Evolutionary conservation across 1,140 invertebrate species (phyloP), one percentile per base, ranked within the genome.

Genomic region (Myzus persicae): DNA sequence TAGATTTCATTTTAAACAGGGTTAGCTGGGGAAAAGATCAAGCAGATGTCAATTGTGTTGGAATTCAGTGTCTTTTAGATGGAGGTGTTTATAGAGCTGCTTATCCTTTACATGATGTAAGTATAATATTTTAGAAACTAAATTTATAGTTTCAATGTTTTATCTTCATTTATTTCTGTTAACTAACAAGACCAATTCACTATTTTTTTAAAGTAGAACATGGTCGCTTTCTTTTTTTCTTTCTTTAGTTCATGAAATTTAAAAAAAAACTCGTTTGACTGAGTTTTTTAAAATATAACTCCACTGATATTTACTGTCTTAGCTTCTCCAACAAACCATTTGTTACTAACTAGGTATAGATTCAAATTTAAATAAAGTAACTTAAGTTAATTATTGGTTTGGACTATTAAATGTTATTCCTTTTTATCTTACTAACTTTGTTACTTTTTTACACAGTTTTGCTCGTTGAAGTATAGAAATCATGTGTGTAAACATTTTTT

Each of bases 81-180:
- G 97, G 98, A 94, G 96, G 96, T 76, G 96, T 96, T 18, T 99
- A 99, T 94, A 96, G 96, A 93, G 98, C 98, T 46, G 97, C 98
- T 0, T 99, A 98, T 96, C 98, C 98, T 2, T 95, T 99, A 54
- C 98, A 99, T 95, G 98, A 99, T 96, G 98, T 98, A 95, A 96
- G 96, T 95, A 93, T 20, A 88, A 76, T 76, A n/a, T 76, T 76
- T n/a, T n/a, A 20, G n/a, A n/a, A 76, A 76, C 59, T 76, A 14
- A 76, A 7, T 76, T n/a, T n/a, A n/a, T 18, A 76, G 31, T 76
- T 67, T 31, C 31, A n/a, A 31, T 31, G 0, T 67, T 67, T n/a
- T n/a, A 67, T 67, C 31, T 14, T 51, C 11, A 67, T 67, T 67
- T 31, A 59, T 67, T 76, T 67, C 31, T 11, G 11, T n/a, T n/a